Base-by-base conservation (phyloP, 2,888 invertebrate species). In the Ochlodes sylvanus region DNA sequence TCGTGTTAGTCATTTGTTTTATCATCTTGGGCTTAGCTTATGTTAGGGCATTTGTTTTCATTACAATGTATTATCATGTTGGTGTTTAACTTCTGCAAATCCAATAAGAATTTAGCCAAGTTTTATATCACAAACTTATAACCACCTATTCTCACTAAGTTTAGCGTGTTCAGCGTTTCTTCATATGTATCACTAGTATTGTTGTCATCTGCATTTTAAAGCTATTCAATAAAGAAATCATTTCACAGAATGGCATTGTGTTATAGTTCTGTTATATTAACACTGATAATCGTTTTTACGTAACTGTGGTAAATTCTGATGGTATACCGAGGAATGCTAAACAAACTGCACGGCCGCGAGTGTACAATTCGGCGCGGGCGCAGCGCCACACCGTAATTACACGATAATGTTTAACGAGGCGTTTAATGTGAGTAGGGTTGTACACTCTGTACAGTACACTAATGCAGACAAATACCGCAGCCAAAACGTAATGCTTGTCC, bases 391-490 rank as follows among this genome's bases (percentile, higher is more conserved):
- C 77, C 75, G 78, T 84, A 85, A 88, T 87, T 86, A 87, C 78
- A 75, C 79, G 87, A 87, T 87, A 88, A 86, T 87, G 81, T 82
- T 79, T 81, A 80, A 84, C 81, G 84, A 83, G 44, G 47, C 56
- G 77, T 82, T 87, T 87, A 84, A 85, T 84, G 80, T 81, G 81
- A 79, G 64, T 73, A 90, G 90, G 90, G 90, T 71, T 90, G 85
- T n/a, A 83, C 32, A 54, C 19, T 34, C 2, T 38, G 38, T 38
- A 12, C 38, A 12, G 38, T 38, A 38, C 38, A 38, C 38, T 38
- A 42, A 42, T 21, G 41, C 19, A 15, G 27, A 47, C 12, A 47
- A 47, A 17, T 47, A 50, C 50, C n/a, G 12, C 19, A 19, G 50
- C 17, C 12, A 50, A 47, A 47, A 17, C 44, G 15, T 7, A 47